Evolutionary conservation across 2,113 vertebrate genomes (phyloP).

Genomic region (Hippocampus abdominalis): DNA sequence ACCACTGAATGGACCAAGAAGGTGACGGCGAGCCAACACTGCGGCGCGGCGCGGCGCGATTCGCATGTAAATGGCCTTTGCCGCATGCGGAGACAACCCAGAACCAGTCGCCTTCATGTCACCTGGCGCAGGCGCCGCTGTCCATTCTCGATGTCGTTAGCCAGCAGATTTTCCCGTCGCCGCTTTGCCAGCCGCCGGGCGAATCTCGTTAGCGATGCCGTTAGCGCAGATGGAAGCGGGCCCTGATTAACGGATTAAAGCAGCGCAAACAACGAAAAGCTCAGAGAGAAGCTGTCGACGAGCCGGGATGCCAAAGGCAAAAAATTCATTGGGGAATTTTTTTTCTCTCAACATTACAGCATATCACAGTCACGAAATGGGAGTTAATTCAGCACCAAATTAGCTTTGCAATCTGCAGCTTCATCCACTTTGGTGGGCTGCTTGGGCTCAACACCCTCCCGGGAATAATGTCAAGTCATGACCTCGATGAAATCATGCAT

Average conservation of each 20-base stretch:
- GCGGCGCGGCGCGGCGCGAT: constrained; percentile 35
- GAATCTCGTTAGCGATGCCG: constrained; percentile 57
- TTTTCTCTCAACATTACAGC: background rate
- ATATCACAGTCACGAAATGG: background rate
- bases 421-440: background rate
- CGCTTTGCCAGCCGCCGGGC: constrained; percentile 40
- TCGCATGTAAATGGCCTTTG: constrained; percentile 45
- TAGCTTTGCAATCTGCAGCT: background rate
- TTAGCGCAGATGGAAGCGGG: constrained; percentile 44
- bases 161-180: constrained; percentile 9
- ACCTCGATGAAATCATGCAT: constrained; percentile 23
- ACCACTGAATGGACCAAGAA: constrained; percentile 36
- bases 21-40: constrained; percentile 30
- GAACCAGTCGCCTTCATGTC: background rate
- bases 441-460: background rate
- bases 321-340: background rate
- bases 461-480: constrained; percentile 20
- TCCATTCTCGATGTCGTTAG: constrained; percentile 27
- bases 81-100: background rate
- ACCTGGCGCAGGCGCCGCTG: constrained; percentile 1
- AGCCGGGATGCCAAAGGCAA: background rate
- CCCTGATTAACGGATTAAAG: constrained; percentile 58
- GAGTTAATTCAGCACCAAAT: background rate
- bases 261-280: constrained; percentile 25
- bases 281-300: constrained; percentile 22